Evolutionary conservation across 2,797 vertebrate species (phyloP), one percentile per base, ranked within the genome.

Genomic region (Pampus argenteus): DNA sequence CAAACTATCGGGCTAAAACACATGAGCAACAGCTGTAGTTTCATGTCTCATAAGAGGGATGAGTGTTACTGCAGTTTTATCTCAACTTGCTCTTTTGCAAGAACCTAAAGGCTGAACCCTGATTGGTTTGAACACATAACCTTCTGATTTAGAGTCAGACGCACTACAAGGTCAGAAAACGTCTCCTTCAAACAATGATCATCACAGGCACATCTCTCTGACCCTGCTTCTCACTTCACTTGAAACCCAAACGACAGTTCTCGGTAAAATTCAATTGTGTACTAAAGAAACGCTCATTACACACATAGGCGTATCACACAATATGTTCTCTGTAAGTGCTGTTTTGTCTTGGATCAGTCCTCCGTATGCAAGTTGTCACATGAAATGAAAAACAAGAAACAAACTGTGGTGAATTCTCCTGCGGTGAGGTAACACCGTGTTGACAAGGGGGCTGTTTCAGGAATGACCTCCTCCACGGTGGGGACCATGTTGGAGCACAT

Each of bases 401-500:
- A 10, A 36, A 36, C 34, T 11, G 22, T 26, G 52, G 36, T 52
- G 47, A 68, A 79, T 83, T 76, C 66, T 74, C 34, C 6, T 0
- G 22, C 8, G 23, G 26, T 72, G 70, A 85, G 66, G 74, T 80
- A 81, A 71, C 40, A 50, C 31, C 36, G 22, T 49, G 67, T 28
- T 82, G 68, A 83, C 57, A 57, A 57, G 73, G 34, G 6, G 17
- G 36, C 36, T 48, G 48, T 62, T 66, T 79, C 45, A 78, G 72
- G 77, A 71, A 79, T 79, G 51, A 69, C 65, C 31, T 23, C 23
- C 58, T 28, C 40, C 29, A 14, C 61, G 49, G 48, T 56, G 40
- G 20, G 44, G 52, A 45, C 47, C 72, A 17, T 74, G 87, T 79
- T 22, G 31, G 49, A 74, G 60, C 88, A 81, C 0, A 84, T 4